Percentiles rank a stretch among this genome's conserved stretches.
phyloP scores from a whole-genome alignment of 2,113 vertebrate genomes.

The Cathartes aura region DNA sequence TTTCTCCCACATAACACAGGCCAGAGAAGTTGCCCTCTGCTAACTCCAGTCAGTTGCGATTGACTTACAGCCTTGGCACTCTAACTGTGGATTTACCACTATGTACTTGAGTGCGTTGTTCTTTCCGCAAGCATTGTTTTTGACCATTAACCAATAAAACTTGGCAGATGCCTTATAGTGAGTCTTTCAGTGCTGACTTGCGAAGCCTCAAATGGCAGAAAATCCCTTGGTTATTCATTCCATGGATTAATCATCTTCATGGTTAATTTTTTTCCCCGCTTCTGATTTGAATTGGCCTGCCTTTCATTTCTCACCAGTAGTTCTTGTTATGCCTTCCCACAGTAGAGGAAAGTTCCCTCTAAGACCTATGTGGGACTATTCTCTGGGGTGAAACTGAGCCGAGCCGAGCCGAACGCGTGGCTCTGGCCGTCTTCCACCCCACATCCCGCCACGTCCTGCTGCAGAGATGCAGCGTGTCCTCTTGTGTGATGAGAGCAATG shows the following conservation, averaged over 20 bases:
- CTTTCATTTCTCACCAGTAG: neutral
- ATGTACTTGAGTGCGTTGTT: neutral
- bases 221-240: neutral
- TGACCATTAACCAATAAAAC: neutral
- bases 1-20: neutral
- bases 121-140: neutral
- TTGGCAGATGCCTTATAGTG: fast-evolving
- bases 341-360: neutral
- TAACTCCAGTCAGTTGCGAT: fast-evolving
- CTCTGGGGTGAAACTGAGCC: neutral
- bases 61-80: neutral
- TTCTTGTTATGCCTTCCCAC: neutral
- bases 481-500: neutral
- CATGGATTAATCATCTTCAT: neutral
- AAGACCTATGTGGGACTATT: neutral
- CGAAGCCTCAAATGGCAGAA: neutral
- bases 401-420: fast-evolving
- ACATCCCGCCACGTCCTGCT: neutral
- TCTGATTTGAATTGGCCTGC: neutral
- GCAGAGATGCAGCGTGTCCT: neutral
- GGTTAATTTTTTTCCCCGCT: neutral
- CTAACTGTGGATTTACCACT: neutral
- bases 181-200: neutral
- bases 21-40: neutral
- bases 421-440: neutral